Conservation (phyloP, 2,797 vertebrate species). For the Acridotheres tristis region DNA sequence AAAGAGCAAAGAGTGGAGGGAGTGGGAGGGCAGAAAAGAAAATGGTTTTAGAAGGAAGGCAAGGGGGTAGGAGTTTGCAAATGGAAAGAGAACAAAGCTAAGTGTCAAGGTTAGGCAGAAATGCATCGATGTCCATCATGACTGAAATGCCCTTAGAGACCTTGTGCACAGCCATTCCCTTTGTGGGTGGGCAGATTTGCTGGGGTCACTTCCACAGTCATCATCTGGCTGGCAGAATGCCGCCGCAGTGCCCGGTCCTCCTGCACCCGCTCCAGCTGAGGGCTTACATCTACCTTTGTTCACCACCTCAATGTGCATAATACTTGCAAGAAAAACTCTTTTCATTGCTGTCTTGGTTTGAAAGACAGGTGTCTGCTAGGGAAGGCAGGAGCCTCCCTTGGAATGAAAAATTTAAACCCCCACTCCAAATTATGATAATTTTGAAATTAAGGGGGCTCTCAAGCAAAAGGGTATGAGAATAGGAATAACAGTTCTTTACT, state of each 20-base stretch:
- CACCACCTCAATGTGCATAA: not conserved
- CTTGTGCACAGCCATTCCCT: not conserved
- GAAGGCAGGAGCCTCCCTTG: no score
- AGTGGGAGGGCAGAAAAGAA: not conserved
- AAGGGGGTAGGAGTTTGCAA: not conserved
- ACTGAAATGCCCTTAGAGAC: not conserved
- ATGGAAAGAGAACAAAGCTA: not conserved
- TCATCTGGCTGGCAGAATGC: not conserved
- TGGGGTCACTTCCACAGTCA: not conserved
- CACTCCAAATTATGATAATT: no score
- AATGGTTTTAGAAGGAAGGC: not conserved
- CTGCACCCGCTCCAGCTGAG: not conserved
- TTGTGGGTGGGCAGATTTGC: not conserved
- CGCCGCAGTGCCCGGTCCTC: rapidly evolving
- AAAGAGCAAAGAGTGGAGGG: not conserved
- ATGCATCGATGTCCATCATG: not conserved
- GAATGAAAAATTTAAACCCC: no score
- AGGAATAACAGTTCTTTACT: no score
- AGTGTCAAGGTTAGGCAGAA: not conserved
- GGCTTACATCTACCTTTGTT: not conserved
- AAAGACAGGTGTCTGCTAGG: no score
- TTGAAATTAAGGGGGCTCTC: no score
- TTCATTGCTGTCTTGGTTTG: not conserved
- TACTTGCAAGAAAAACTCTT: not conserved
- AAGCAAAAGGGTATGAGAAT: no score